These are phyloP conservation scores for Crotalus tigris DNA, from an alignment of 2,113 vertebrate genomes.

Conservation along the genomic window DNA sequence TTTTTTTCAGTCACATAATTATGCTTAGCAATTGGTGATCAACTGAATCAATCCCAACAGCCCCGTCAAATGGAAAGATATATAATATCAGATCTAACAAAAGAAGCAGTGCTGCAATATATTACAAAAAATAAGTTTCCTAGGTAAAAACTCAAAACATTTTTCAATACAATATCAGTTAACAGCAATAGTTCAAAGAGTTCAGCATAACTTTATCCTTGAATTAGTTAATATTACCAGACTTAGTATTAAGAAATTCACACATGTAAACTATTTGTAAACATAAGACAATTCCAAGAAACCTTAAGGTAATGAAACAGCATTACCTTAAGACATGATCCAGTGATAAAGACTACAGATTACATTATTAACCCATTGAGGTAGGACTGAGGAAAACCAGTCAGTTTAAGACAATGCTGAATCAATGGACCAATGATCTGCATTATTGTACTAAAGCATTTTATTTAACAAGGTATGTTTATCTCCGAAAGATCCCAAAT, in stretches of 20 bases:
- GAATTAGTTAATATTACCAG: neutral
- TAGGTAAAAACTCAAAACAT: slow-evolving; percentile 9
- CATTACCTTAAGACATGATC: neutral
- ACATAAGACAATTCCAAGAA: neutral
- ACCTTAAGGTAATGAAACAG: neutral
- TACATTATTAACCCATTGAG: neutral
- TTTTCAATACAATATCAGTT: neutral
- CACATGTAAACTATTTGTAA: neutral
- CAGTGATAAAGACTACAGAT: neutral
- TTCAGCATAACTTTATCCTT: neutral
- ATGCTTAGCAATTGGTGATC: slow-evolving; percentile 25
- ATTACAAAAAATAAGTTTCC: slow-evolving; percentile 8
- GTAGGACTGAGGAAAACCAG: neutral
- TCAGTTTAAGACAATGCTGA: neutral
- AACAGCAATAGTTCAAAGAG: neutral
- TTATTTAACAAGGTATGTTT: neutral
- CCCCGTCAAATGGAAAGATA: slow-evolving; percentile 13
- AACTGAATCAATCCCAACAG: slow-evolving; percentile 16
- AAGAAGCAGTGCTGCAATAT: neutral
- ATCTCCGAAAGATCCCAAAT: neutral
- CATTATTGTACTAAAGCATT: neutral
- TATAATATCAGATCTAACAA: slow-evolving; percentile 22
- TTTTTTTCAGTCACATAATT: slow-evolving; percentile 12
- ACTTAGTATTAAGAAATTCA: neutral
- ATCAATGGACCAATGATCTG: neutral